These are phyloP conservation scores for Glandiceps talaboti DNA, from an alignment of 53 echinoderm and acorn worm species.

Conservation along the genomic window DNA sequence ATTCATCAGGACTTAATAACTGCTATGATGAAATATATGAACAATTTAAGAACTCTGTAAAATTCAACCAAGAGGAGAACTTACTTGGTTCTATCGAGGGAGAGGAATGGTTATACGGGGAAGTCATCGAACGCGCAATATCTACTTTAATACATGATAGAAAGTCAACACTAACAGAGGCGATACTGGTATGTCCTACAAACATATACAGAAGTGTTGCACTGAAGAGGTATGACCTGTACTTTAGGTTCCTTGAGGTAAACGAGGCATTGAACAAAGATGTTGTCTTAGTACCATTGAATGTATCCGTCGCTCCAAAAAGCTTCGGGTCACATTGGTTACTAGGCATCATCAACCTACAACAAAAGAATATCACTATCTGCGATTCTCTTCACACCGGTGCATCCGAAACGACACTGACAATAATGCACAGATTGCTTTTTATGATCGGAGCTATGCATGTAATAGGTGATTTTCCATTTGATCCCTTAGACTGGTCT, in stretches of 20 bases:
- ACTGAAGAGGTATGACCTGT: not conserved
- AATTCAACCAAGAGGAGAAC: not conserved
- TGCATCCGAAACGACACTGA: not conserved
- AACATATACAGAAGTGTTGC: not conserved
- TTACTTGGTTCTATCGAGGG: not conserved
- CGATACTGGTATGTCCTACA: not conserved
- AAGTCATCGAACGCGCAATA: not conserved
- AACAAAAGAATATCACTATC: too few species aligned
- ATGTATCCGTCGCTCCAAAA: not conserved
- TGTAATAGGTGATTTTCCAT: not conserved
- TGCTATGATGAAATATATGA: not conserved
- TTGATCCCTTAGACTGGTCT: not conserved
- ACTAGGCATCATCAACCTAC: not conserved
- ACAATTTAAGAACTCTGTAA: not conserved
- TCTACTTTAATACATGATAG: not conserved
- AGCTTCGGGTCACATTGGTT: not conserved
- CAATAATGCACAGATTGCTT: not conserved
- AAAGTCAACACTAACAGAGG: not conserved
- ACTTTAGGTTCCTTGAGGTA: not conserved
- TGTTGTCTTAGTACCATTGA: not conserved
- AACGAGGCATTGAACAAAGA: not conserved
- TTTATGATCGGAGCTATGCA: not conserved
- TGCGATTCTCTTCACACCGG: not conserved
- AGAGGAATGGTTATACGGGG: not conserved
- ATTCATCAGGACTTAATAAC: not conserved